phyloP scores from a whole-genome alignment of 2,888 invertebrate species.

The Lamellibrachia satsuma region DNA sequence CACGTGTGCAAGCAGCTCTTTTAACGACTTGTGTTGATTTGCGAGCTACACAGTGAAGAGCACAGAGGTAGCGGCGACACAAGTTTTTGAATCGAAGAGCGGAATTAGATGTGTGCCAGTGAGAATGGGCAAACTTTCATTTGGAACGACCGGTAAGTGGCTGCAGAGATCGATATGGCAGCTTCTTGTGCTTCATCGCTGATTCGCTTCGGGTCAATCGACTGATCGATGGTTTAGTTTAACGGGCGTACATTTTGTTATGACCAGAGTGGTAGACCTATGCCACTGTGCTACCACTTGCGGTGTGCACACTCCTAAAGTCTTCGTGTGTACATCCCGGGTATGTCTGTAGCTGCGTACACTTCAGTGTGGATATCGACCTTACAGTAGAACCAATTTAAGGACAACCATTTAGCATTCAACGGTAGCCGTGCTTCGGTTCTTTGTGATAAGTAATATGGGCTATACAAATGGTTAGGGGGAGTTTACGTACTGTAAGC shows the following conservation, averaged over 20 bases:
- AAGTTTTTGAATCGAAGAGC: not conserved
- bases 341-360: not conserved
- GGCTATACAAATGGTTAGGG: not conserved
- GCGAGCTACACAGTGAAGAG: not conserved
- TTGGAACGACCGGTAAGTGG: not conserved
- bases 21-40: not conserved
- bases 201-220: not conserved
- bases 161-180: not conserved
- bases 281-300: not conserved
- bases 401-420: not conserved
- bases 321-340: not conserved
- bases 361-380: not conserved
- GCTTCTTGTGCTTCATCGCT: not conserved
- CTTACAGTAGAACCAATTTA: not conserved
- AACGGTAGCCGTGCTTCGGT: not conserved
- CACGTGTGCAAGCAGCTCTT: slow-evolving; percentile 17
- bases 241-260: not conserved
- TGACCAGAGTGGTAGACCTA: not conserved
- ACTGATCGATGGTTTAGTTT: not conserved
- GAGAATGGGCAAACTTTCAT: not conserved
- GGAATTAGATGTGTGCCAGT: not conserved
- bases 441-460: not conserved
- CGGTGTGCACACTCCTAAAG: not conserved
- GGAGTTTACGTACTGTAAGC: not conserved
- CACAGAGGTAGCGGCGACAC: not conserved